Percentiles rank a stretch among this genome's conserved stretches.
phyloP scores from a whole-genome alignment of 1,140 invertebrate species.

The Gonatopus flavifemur region DNA sequence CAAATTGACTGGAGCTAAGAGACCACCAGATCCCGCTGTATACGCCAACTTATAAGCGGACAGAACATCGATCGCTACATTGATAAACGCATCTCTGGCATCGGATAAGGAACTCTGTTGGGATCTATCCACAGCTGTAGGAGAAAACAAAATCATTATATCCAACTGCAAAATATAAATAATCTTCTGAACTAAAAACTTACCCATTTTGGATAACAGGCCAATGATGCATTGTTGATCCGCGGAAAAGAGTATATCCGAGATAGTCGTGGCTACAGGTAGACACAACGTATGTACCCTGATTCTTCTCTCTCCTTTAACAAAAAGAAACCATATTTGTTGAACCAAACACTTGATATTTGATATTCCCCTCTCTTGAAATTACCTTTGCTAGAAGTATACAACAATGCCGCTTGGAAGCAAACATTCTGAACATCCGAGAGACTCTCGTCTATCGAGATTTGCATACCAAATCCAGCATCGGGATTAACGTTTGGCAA shows the following conservation, averaged over 20 bases:
- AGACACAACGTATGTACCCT: constrained; percentile 96
- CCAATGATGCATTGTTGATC: constrained; percentile 94
- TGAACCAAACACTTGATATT: neutral
- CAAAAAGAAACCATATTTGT: constrained; percentile 9
- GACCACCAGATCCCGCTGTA: constrained; percentile 65
- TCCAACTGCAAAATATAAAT: too few species aligned
- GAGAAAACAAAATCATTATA: constrained; percentile 8
- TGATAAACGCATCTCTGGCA: constrained; percentile 94
- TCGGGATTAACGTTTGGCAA: constrained; percentile 98
- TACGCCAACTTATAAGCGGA: constrained; percentile 77
- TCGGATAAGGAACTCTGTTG: constrained; percentile 83
- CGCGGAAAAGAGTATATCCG: constrained; percentile 87
- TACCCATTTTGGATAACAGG: constrained; percentile 93
- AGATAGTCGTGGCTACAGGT: constrained; percentile 81
- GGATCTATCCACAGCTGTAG: constrained; percentile 86
- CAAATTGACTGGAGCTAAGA: constrained; percentile 75
- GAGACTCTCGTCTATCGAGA: constrained; percentile 90
- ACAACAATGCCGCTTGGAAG: constrained; percentile 97
- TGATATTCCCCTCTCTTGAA: neutral
- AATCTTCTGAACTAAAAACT: constrained; percentile 34
- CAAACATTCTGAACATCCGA: constrained; percentile 86
- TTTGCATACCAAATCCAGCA: constrained; percentile 96
- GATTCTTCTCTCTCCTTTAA: constrained; percentile 88
- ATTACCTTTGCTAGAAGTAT: constrained; percentile 94
- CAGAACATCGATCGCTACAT: constrained; percentile 90